phyloP scores from a whole-genome alignment of 2,888 invertebrate genomes.

The Deroplatys truncata region DNA sequence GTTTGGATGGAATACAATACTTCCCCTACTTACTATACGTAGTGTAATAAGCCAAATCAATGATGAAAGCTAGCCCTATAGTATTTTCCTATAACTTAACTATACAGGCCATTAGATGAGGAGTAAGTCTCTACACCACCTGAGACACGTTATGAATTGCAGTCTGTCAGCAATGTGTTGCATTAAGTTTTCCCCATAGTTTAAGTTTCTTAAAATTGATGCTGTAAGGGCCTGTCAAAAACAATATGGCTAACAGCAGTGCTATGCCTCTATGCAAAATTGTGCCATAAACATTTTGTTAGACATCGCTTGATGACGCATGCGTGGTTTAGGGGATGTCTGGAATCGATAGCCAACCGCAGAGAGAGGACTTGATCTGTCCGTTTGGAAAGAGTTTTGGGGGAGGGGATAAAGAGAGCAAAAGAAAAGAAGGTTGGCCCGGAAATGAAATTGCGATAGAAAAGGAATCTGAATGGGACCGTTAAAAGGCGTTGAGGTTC shows the following conservation, averaged over 20 bases:
- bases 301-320: background rate
- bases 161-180: too few relatives aligned
- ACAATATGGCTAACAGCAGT: background rate
- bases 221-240: too few relatives aligned
- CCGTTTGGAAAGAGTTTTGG: background rate
- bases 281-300: background rate
- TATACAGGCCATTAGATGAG: too few relatives aligned
- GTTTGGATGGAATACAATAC: too few relatives aligned
- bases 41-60: too few relatives aligned
- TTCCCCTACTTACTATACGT: too few relatives aligned
- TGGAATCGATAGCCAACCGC: background rate
- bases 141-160: too few relatives aligned
- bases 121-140: too few relatives aligned
- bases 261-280: background rate
- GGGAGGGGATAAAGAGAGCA: background rate
- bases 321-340: background rate
- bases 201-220: too few relatives aligned
- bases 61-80: too few relatives aligned
- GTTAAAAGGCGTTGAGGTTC: background rate
- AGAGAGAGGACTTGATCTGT: background rate
- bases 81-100: too few relatives aligned
- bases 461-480: background rate
- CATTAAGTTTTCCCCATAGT: too few relatives aligned
- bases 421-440: background rate
- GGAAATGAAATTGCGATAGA: background rate